These are phyloP conservation scores for Sapayoa aenigma DNA, from an alignment of 2,113 vertebrate genomes.

Conservation along the genomic window DNA sequence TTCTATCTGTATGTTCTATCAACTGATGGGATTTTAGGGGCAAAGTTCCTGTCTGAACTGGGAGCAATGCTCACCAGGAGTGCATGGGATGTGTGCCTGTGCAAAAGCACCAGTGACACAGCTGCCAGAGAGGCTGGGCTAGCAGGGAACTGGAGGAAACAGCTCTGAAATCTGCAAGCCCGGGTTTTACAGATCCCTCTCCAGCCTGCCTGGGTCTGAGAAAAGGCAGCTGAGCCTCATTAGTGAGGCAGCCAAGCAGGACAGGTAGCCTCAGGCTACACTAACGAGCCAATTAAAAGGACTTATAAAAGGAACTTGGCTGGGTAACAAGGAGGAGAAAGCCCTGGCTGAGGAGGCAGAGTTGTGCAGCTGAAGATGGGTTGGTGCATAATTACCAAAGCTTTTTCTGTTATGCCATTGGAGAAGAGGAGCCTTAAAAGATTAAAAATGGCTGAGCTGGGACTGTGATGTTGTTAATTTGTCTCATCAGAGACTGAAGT, in stretches of 20 bases:
- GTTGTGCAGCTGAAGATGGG: neutral
- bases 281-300: constrained; percentile 46
- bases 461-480: neutral
- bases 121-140: neutral
- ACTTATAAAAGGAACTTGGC: constrained; percentile 5
- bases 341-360: neutral
- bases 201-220: neutral
- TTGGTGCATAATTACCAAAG: neutral
- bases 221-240: constrained; percentile 39
- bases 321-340: neutral
- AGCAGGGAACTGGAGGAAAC: neutral
- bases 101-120: neutral
- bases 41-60: neutral
- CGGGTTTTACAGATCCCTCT: constrained; percentile 1
- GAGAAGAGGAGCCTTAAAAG: neutral
- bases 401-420: neutral
- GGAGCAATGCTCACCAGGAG: fast-evolving
- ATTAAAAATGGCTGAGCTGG: neutral
- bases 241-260: constrained; percentile 45
- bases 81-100: neutral
- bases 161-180: neutral
- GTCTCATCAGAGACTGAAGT: neutral
- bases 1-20: neutral
- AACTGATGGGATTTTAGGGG: neutral
- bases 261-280: constrained; percentile 53